phyloP scores from a whole-genome alignment of 1,140 invertebrate genomes.

The Rhopalosiphum maidis region DNA sequence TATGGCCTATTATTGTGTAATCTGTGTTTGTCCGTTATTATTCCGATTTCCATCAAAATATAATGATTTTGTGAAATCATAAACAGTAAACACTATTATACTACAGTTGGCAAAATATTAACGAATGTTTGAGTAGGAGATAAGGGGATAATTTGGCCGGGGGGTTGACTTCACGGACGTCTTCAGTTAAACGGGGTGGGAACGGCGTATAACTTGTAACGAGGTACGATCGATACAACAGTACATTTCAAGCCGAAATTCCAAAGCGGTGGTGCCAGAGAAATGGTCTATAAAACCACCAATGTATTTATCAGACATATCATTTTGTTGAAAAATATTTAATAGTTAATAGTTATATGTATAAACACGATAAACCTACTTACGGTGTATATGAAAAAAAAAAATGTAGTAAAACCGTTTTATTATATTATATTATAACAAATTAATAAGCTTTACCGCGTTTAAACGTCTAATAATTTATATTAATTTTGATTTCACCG shows the following conservation, averaged over 20 bases:
- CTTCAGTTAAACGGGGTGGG: background rate
- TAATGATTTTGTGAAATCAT: background rate
- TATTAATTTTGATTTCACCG: background rate
- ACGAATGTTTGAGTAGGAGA: background rate
- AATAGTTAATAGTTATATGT: no score
- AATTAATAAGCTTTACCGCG: background rate
- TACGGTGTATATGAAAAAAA: background rate
- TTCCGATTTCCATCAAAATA: background rate
- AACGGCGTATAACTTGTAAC: background rate
- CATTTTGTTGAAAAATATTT: no score
- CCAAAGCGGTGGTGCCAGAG: background rate
- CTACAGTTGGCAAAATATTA: background rate
- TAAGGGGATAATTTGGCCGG: background rate
- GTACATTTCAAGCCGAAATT: conserved; percentile 10
- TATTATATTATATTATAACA: background rate
- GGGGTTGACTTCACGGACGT: background rate
- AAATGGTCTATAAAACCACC: background rate
- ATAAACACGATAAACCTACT: no score
- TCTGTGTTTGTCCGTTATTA: background rate
- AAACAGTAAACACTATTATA: background rate
- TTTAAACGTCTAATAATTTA: background rate
- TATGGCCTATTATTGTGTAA: background rate
- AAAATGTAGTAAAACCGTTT: background rate
- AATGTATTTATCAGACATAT: background rate
- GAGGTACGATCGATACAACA: conserved; percentile 12